Conservation (phyloP, 53 echinoderm and acorn worm genomes). For the Echinometra lucunter region DNA sequence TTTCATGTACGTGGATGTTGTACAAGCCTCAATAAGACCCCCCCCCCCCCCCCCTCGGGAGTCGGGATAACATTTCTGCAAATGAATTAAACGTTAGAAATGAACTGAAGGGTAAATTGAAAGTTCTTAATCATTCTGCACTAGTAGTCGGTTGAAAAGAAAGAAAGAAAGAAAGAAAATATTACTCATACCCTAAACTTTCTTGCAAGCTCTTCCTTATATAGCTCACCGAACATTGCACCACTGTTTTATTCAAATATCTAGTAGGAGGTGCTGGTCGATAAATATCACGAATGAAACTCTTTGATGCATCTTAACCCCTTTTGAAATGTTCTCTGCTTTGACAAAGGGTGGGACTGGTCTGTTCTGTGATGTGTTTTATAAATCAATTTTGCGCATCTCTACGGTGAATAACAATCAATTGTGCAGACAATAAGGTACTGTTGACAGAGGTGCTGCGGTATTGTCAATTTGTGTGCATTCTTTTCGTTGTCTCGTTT, state of each 20-base stretch:
- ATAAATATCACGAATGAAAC: background rate
- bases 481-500: background rate
- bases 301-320: background rate
- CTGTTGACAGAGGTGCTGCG: background rate
- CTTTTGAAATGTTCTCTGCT: background rate
- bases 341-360: background rate
- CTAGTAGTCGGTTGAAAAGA: no score
- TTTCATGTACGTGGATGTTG: no score
- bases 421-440: background rate
- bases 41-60: no score
- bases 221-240: no score
- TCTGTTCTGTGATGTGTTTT: background rate
- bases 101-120: no score
- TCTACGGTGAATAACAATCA: background rate
- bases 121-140: no score
- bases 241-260: background rate
- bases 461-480: constrained; percentile 8
- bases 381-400: background rate
- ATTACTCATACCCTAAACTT: no score
- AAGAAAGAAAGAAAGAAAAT: no score
- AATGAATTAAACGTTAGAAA: no score
- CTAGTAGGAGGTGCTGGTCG: background rate
- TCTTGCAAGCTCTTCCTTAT: no score
- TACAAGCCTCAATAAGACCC: no score
- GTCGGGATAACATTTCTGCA: no score